Conservation (phyloP, 2,797 vertebrate genomes). For the Neomorphus geoffroyi region DNA sequence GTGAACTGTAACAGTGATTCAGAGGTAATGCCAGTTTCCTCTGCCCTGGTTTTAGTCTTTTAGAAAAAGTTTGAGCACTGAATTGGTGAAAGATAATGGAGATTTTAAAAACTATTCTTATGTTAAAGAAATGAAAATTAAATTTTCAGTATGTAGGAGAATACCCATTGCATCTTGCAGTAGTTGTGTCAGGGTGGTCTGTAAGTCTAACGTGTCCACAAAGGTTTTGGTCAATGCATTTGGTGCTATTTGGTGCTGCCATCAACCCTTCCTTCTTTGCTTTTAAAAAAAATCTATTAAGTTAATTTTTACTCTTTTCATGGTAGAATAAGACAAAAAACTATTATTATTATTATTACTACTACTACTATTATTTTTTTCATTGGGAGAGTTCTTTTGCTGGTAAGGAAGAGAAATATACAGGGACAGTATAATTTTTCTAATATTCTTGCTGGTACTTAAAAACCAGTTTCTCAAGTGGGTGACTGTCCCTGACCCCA, state of each 20-base stretch:
- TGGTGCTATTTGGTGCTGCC: neutral
- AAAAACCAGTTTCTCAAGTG: neutral
- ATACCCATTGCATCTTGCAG: neutral
- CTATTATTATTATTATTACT: no score
- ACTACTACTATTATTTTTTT: neutral
- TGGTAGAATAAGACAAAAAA: neutral
- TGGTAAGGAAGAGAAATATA: neutral
- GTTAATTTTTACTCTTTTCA: neutral
- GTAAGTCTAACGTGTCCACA: neutral
- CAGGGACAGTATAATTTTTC: neutral
- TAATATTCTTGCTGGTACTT: neutral
- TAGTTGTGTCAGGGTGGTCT: neutral
- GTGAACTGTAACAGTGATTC: neutral
- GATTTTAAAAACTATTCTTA: neutral
- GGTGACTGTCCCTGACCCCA: neutral
- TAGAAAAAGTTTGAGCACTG: neutral
- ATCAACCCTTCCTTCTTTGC: neutral
- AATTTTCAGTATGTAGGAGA: neutral
- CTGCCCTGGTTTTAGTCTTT: neutral
- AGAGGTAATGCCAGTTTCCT: neutral
- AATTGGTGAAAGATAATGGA: neutral
- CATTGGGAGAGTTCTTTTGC: neutral
- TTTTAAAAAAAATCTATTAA: neutral
- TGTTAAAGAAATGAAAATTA: neutral
- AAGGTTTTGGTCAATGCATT: neutral